These are phyloP conservation scores for Stictocephala bisonia DNA, from an alignment of 2,888 invertebrate species.

Conservation along the genomic window DNA sequence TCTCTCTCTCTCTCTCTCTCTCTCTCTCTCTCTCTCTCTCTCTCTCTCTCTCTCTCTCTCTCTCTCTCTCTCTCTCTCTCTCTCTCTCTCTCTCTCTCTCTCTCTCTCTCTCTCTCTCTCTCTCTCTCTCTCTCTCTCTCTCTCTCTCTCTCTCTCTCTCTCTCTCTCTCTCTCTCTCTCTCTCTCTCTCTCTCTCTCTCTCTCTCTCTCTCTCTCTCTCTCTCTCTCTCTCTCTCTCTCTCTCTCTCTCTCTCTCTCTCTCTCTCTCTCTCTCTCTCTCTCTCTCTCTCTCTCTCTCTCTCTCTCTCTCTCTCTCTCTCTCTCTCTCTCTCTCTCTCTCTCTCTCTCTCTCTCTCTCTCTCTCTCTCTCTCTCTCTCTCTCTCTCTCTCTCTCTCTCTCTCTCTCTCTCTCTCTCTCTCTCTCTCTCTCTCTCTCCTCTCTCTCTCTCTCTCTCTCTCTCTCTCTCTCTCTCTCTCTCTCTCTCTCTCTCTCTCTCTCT, in stretches of 20 bases:
- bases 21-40: slow-evolving; percentile 28
- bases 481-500: not conserved
- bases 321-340: not conserved
- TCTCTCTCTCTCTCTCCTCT: not conserved
- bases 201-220: not conserved
- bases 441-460: not conserved
- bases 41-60: slow-evolving; percentile 30
- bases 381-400: not conserved
- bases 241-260: not conserved
- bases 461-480: not conserved
- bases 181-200: not conserved
- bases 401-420: not conserved
- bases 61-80: slow-evolving; percentile 34
- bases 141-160: not conserved
- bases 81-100: slow-evolving; percentile 40
- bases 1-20: slow-evolving; percentile 39
- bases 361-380: not conserved
- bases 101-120: slow-evolving; percentile 42
- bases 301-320: not conserved
- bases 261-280: not conserved
- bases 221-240: not conserved
- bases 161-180: not conserved
- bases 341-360: not conserved
- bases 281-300: not conserved
- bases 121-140: not conserved